phyloP scores from a whole-genome alignment of 1,140 invertebrate species.

The Bombus fervidus region DNA sequence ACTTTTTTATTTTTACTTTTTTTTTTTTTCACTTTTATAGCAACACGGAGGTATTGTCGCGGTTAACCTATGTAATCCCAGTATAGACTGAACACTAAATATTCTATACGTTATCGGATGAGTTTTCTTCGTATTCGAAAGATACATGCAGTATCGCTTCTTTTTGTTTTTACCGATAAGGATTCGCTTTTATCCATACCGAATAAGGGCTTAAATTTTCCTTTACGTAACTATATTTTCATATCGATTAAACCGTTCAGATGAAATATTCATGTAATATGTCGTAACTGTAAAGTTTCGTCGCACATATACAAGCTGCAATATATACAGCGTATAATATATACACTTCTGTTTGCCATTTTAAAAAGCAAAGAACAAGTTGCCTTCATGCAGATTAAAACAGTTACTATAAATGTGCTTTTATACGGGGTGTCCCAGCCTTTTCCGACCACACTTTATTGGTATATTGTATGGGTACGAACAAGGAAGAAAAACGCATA shows the following conservation, averaged over 20 bases:
- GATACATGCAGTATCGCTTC: neutral
- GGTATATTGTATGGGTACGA: neutral
- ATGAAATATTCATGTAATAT: conserved; percentile 51
- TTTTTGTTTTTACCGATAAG: neutral
- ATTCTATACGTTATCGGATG: neutral
- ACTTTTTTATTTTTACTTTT: no score
- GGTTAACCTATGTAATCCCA: no score
- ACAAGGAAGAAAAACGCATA: no score
- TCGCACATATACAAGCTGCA: conserved; percentile 3
- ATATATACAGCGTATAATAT: neutral
- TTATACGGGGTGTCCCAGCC: neutral
- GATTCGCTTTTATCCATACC: conserved; percentile 17
- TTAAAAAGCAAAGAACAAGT: conserved; percentile 1
- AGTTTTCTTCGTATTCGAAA: neutral
- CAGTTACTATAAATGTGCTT: neutral
- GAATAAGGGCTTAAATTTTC: neutral
- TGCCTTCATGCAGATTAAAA: neutral
- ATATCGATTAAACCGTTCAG: neutral
- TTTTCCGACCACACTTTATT: neutral
- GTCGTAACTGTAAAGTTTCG: conserved; percentile 17
- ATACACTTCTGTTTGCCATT: neutral
- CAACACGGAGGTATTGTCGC: no score
- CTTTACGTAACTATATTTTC: conserved; percentile 7
- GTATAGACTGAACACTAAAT: no score
- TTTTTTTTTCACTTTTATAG: no score